A percentile compares a stretch with the other conserved stretches of the same genome.
Conservation (phyloP, 2,113 vertebrate species). For the Gnathonemus longibarbis region DNA sequence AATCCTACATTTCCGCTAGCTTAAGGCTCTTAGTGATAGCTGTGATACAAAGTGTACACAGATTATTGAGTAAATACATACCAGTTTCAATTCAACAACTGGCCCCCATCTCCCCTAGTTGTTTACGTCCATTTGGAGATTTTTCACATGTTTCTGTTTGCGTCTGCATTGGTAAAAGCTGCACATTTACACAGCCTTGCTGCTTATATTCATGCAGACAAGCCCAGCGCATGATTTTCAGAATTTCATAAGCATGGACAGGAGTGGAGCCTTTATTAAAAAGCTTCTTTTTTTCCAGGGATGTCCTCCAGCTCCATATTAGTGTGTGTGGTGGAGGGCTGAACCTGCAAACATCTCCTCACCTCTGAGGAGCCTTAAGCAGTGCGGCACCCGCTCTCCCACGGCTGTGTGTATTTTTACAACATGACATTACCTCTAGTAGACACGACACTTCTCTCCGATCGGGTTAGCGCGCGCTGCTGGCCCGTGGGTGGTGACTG, state of each 20-base stretch:
- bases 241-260: neutral
- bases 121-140: neutral
- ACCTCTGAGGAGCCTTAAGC: neutral
- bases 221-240: neutral
- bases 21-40: neutral
- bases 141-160: neutral
- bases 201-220: neutral
- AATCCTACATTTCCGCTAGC: neutral
- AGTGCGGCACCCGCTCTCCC: neutral
- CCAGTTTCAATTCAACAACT: neutral
- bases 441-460: conserved; percentile 5
- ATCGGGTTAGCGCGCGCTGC: neutral
- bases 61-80: neutral
- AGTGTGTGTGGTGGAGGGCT: neutral
- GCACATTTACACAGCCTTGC: neutral
- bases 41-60: neutral
- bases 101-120: neutral
- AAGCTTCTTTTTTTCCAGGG: neutral
- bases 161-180: neutral
- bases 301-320: neutral
- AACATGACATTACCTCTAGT: conserved; percentile 18
- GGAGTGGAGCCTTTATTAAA: neutral
- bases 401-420: conserved; percentile 24
- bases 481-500: conserved; percentile 16
- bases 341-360: neutral